These are phyloP conservation scores for Pangasius krempfi DNA, from an alignment of 2,797 vertebrate species.

Conservation along the genomic window DNA sequence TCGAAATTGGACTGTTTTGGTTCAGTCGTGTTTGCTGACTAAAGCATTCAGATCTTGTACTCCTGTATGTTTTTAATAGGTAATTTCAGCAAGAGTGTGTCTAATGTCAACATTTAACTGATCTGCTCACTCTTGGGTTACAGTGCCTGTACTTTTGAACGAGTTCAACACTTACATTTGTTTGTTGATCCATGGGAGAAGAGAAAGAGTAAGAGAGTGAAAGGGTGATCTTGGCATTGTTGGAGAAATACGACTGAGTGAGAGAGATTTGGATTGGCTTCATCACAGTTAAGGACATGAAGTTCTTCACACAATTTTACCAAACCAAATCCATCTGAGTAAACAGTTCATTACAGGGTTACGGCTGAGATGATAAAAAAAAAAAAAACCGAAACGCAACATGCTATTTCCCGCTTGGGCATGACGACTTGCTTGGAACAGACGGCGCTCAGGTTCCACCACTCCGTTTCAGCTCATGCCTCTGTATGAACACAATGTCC, in stretches of 20 bases:
- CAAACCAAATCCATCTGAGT: conserved; percentile 25
- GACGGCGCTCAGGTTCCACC: neutral
- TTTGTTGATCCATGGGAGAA: neutral
- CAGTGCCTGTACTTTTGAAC: conserved; percentile 1
- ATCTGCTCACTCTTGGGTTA: neutral
- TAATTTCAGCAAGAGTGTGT: neutral
- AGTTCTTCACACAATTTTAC: neutral
- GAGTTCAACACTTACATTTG: neutral
- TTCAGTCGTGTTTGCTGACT: neutral
- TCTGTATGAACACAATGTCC: neutral
- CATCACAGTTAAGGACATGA: neutral
- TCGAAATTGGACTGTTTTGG: neutral
- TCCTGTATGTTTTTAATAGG: neutral
- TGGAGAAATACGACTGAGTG: neutral
- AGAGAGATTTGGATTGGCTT: conserved; percentile 23
- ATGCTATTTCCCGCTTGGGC: neutral
- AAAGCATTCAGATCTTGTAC: neutral
- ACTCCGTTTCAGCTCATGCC: neutral
- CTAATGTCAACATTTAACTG: neutral
- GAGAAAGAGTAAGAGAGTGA: neutral
- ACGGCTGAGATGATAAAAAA: conserved; percentile 1
- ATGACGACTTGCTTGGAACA: neutral
- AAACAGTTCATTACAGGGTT: conserved; percentile 29
- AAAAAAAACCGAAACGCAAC: conserved; percentile 12
- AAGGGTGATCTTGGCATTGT: neutral